These are phyloP conservation scores for Pteromalus puparum DNA, from an alignment of 1,140 invertebrate species.

Conservation along the genomic window DNA sequence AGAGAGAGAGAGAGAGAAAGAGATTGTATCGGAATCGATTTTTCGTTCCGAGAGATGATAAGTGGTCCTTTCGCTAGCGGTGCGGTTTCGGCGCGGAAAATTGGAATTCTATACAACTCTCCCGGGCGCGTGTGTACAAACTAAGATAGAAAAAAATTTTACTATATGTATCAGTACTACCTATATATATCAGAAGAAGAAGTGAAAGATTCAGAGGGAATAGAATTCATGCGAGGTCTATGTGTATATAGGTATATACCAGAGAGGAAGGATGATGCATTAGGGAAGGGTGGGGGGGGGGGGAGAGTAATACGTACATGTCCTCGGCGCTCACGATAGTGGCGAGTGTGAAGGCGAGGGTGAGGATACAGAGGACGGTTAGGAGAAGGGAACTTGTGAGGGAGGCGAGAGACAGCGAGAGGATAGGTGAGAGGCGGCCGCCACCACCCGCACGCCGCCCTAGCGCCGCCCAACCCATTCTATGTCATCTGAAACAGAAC, in stretches of 20 bases:
- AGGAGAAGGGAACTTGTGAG: conserved; percentile 70
- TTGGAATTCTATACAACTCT: too few relatives aligned
- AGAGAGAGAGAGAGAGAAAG: too few relatives aligned
- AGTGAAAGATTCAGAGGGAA: background rate
- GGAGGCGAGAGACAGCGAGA: conserved; percentile 74
- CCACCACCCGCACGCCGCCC: conserved; percentile 74
- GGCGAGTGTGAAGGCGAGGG: conserved; percentile 69
- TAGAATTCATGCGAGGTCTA: background rate
- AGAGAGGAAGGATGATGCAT: too few relatives aligned
- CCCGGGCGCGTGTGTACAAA: too few relatives aligned
- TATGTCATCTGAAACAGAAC: conserved; percentile 75
- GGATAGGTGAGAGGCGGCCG: conserved; percentile 72
- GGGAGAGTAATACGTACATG: conserved; percentile 68
- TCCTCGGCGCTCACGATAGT: conserved; percentile 70
- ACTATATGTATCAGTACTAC: too few relatives aligned
- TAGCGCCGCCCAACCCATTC: conserved; percentile 75
- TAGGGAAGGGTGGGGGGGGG: too few relatives aligned
- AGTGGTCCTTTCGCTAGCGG: too few relatives aligned
- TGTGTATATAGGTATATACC: background rate
- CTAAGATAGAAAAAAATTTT: too few relatives aligned
- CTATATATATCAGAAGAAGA: too few relatives aligned
- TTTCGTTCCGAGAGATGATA: too few relatives aligned
- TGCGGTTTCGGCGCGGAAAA: too few relatives aligned
- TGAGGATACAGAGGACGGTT: conserved; percentile 68
- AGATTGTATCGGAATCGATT: too few relatives aligned